Conservation (phyloP, 2,888 invertebrate genomes). For the Thymelicus acteon region DNA sequence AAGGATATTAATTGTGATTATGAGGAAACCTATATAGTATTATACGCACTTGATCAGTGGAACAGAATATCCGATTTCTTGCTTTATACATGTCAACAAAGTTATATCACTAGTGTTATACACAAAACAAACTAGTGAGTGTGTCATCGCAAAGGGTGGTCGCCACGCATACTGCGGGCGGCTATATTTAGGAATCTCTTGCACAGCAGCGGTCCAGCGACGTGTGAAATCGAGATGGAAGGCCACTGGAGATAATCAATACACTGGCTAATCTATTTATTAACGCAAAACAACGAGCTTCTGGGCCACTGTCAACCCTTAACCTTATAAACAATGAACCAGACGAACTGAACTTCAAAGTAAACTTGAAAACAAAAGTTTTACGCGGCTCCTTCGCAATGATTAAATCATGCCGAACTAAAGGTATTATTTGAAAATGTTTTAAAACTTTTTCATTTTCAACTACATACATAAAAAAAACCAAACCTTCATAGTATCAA, state of each 20-base stretch:
- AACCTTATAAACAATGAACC: conserved; percentile 2
- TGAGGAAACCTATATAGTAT: too few relatives aligned
- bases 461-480: background rate
- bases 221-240: conserved; percentile 63
- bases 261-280: conserved; percentile 62
- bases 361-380: conserved; percentile 20
- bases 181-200: conserved; percentile 73
- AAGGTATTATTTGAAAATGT: background rate
- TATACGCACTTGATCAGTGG: too few relatives aligned
- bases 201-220: conserved; percentile 60
- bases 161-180: conserved; percentile 51
- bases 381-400: conserved; percentile 25
- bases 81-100: too few relatives aligned
- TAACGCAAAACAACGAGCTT: conserved; percentile 61
- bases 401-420: background rate
- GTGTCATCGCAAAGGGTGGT: conserved; percentile 58
- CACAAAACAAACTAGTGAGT: conserved; percentile 15
- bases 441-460: background rate
- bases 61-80: too few relatives aligned
- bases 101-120: background rate
- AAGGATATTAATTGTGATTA: too few relatives aligned
- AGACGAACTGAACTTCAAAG: background rate
- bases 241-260: conserved; percentile 66
- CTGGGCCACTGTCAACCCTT: conserved; percentile 58
- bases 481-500: conserved; percentile 35